Conservation (phyloP, 2,797 vertebrate genomes). For the Xenopus petersii region DNA sequence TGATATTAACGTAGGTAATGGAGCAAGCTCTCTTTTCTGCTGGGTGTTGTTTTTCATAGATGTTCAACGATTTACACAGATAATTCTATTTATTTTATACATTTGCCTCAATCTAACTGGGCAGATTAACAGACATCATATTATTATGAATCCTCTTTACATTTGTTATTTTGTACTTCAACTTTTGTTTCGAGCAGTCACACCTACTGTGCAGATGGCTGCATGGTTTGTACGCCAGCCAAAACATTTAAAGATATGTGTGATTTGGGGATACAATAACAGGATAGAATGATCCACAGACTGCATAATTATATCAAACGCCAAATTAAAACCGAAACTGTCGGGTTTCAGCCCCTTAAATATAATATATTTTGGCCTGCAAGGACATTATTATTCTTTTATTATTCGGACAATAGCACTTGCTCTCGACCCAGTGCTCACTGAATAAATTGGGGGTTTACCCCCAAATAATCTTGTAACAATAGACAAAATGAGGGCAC, state of each 20-base stretch:
- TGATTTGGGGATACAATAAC: slow-evolving; percentile 76
- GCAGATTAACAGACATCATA: slow-evolving; percentile 85
- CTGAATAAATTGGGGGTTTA: too few species aligned
- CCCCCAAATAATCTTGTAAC: too few species aligned
- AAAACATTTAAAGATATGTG: slow-evolving; percentile 84
- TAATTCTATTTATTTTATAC: slow-evolving; percentile 97
- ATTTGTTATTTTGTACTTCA: slow-evolving; percentile 74
- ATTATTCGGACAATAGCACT: too few species aligned
- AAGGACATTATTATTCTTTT: too few species aligned
- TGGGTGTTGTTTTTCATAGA: slow-evolving; percentile 92
- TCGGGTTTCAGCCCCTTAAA: not conserved
- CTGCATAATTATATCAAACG: slow-evolving; percentile 76
- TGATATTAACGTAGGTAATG: slow-evolving; percentile 99
- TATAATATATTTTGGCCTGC: too few species aligned
- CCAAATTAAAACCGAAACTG: slow-evolving; percentile 56
- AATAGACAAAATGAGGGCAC: too few species aligned
- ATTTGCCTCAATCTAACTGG: slow-evolving; percentile 81
- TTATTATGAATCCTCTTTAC: slow-evolving; percentile 74
- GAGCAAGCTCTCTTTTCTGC: slow-evolving; percentile 93
- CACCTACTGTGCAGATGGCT: slow-evolving; percentile 79
- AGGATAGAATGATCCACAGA: slow-evolving; percentile 72
- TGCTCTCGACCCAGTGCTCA: too few species aligned
- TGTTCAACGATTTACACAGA: slow-evolving; percentile 93
- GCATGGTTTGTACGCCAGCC: slow-evolving; percentile 82
- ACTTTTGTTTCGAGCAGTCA: slow-evolving; percentile 76